Percentiles rank a stretch among this genome's conserved stretches.
These are phyloP conservation scores for Chrysolina haemoptera DNA, from an alignment of 2,888 invertebrate species.

Conservation along the genomic window DNA sequence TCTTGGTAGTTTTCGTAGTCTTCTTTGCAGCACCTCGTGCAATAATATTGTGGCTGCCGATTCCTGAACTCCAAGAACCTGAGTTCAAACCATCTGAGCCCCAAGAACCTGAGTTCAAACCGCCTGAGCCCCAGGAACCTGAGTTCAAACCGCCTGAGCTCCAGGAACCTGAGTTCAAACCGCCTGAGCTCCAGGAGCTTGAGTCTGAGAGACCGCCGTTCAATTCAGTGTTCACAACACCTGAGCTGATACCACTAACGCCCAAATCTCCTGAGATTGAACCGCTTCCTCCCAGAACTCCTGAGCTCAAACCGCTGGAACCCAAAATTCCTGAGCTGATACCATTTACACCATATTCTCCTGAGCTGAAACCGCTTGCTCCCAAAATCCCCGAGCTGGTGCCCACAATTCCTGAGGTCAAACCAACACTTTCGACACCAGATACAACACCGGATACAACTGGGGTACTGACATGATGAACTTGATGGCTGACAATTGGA, in stretches of 20 bases:
- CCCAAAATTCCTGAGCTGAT: not conserved
- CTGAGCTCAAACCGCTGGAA: not conserved
- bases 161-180: not conserved
- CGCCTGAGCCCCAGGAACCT: not conserved
- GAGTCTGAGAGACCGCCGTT: conserved; percentile 18
- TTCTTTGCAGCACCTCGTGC: conserved; percentile 26
- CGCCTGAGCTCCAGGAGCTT: conserved; percentile 1
- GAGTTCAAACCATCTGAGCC: not conserved
- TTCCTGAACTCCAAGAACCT: not conserved
- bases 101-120: not conserved
- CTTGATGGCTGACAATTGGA: conserved; percentile 11
- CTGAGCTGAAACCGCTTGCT: not conserved
- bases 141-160: not conserved
- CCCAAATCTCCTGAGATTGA: not conserved
- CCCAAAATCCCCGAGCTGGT: not conserved
- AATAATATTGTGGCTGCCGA: conserved; percentile 31
- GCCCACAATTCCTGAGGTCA: conserved; percentile 4
- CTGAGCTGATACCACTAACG: conserved; percentile 1
- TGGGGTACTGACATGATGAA: conserved; percentile 22
- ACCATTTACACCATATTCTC: conserved; percentile 4
- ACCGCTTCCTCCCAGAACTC: conserved; percentile 7
- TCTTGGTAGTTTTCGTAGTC: conserved; percentile 15
- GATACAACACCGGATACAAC: conserved; percentile 26
- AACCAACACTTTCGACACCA: not conserved
- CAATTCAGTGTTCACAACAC: conserved; percentile 17